These are phyloP conservation scores for Dipodomys merriami DNA, from an alignment of 2,113 vertebrate genomes.

Conservation along the genomic window DNA sequence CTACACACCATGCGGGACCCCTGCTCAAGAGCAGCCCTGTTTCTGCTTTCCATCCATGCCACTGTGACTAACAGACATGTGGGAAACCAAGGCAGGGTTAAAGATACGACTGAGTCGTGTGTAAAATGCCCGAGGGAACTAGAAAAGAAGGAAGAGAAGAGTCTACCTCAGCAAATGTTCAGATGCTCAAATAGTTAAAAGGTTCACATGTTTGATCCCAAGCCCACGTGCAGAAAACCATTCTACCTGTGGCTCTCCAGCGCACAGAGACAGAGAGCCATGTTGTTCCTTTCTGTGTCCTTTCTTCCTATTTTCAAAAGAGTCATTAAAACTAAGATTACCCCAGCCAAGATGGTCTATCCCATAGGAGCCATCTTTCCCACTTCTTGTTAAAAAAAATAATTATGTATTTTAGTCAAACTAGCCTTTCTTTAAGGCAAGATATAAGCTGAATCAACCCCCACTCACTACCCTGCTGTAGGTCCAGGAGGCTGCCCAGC, in stretches of 20 bases:
- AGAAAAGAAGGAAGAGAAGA: background rate
- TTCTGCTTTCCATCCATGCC: background rate
- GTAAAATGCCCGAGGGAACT: background rate
- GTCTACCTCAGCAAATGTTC: background rate
- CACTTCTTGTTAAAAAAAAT: background rate
- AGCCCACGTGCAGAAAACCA: background rate
- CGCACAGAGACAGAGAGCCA: background rate
- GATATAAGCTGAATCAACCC: background rate
- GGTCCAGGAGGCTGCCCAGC: background rate
- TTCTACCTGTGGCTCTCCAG: background rate
- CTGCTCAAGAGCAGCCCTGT: background rate
- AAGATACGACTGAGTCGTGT: background rate
- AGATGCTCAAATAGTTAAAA: background rate
- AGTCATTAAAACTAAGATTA: conserved; percentile 10
- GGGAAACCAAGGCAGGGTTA: background rate
- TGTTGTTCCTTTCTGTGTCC: background rate
- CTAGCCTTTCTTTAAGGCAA: background rate
- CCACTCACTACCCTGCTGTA: background rate
- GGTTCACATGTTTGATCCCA: background rate
- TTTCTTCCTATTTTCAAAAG: conserved; percentile 39
- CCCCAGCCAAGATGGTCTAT: background rate
- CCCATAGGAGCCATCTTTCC: background rate
- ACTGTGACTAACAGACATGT: background rate
- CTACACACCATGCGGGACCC: background rate
- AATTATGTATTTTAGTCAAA: too few species aligned